Evolutionary conservation across 2,797 vertebrate genomes (phyloP), one percentile per base, ranked within the genome.

Genomic region (Notoglanidium macrostoma): DNA sequence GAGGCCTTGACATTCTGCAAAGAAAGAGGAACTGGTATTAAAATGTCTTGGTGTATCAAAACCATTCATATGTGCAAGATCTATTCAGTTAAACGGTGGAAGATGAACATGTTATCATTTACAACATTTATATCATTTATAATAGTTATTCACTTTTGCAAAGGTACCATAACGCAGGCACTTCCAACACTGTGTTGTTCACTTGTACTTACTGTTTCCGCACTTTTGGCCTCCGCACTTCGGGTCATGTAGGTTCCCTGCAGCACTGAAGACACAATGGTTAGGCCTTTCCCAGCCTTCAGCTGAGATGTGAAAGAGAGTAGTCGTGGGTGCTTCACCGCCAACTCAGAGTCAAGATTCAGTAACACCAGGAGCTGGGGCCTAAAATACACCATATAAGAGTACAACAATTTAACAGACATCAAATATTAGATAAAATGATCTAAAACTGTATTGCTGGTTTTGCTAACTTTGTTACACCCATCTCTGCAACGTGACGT

Each of bases 281-380:
- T 98, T 89, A 99, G 93, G 7, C 98, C 98, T 92, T 96, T 98
- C 44, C 98, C 98, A 17, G 97, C 98, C 94, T 99, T 99, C 88
- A 99, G 94, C 92, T 99, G 98, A 0, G 96, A 93, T 1, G 97
- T 97, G 84, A 99, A 96, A 86, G 97, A 97, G 84, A 99, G 96
- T 82, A 99, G 92, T 44, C 96, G 95, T 2, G 97, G 97, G 74
- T 99, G 97, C 90, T 97, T 98, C 86, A 98, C 97, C 0, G 83
- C 40, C 89, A 98, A 94, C 23, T 97, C 94, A 0, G 92, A 81
- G 83, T 98, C 95, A 94, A 99, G 91, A 90, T 96, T 98, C 91
- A 98, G 93, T 90, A 99, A 87, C 85, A 99, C 98, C 92, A 99
- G 88, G 87, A 99, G 90, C 90, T 99, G 98, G 51, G 98, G 98